Conservation (phyloP, 2,113 vertebrate genomes). For the Trochalopteron elliotii region DNA sequence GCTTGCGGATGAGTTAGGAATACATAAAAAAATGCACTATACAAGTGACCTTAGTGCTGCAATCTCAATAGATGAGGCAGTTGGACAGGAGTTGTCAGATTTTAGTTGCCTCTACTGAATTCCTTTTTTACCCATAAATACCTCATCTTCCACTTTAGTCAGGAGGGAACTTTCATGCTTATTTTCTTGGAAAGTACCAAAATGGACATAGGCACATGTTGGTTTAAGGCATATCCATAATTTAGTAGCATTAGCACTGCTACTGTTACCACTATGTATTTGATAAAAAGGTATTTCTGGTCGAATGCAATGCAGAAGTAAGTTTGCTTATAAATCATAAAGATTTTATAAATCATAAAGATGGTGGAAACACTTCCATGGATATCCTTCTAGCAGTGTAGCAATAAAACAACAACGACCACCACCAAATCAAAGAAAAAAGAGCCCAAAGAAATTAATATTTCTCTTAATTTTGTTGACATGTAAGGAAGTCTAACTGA, state of each 20-base stretch:
- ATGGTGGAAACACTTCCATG: not conserved
- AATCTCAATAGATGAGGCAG: not conserved
- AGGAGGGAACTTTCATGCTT: not conserved
- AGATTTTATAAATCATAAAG: not conserved
- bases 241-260: not conserved
- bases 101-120: not conserved
- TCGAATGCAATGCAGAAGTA: rapidly evolving
- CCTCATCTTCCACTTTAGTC: not conserved
- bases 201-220: not conserved
- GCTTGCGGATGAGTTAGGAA: not conserved
- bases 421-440: not conserved
- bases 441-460: not conserved
- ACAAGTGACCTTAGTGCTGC: not conserved
- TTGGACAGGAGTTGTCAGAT: not conserved
- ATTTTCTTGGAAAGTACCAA: not conserved
- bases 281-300: not conserved
- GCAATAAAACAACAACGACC: not conserved
- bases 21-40: not conserved
- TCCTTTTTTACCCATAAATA: not conserved
- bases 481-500: not conserved
- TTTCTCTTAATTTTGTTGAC: not conserved
- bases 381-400: not conserved
- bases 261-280: not conserved
- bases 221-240: not conserved
- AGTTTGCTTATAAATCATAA: not conserved